Percentiles rank a stretch among this genome's conserved stretches.
Conservation (phyloP, 2,888 invertebrate species). For the Microctonus hyperodae region DNA sequence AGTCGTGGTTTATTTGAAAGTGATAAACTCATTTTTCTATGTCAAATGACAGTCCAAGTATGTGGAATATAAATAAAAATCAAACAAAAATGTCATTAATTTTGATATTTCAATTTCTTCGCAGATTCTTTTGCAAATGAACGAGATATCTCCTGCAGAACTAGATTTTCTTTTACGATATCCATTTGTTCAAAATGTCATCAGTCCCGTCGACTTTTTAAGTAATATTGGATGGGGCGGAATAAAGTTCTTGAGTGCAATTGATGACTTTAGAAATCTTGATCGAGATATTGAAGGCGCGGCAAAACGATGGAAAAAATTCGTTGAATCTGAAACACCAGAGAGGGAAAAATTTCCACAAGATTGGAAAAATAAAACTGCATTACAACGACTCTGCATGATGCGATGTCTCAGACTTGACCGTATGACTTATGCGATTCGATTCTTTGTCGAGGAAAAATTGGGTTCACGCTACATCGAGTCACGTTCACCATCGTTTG, state of each 20-base stretch:
- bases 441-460: conserved; percentile 86
- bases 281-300: conserved; percentile 93
- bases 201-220: conserved; percentile 84
- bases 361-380: conserved; percentile 92
- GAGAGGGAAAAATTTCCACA: conserved; percentile 94
- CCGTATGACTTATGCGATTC: conserved; percentile 92
- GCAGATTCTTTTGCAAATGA: conserved; percentile 69
- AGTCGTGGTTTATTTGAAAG: conserved; percentile 89
- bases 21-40: conserved; percentile 90
- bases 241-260: conserved; percentile 76
- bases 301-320: conserved; percentile 91
- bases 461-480: conserved; percentile 84
- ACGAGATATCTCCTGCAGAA: conserved; percentile 78
- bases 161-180: conserved; percentile 88
- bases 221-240: conserved; percentile 83
- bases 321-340: conserved; percentile 89
- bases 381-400: conserved; percentile 88
- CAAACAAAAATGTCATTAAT: neutral
- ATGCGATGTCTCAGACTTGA: conserved; percentile 91
- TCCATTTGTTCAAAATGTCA: conserved; percentile 77
- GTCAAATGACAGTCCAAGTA: conserved; percentile 85
- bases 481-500: conserved; percentile 79
- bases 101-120: too few relatives aligned
- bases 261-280: conserved; percentile 82
- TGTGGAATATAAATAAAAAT: conserved; percentile 3